A percentile compares a stretch with the other conserved stretches of the same genome.
Evolutionary conservation across 1,140 invertebrate genomes (phyloP).

Genomic region (Atta texana): DNA sequence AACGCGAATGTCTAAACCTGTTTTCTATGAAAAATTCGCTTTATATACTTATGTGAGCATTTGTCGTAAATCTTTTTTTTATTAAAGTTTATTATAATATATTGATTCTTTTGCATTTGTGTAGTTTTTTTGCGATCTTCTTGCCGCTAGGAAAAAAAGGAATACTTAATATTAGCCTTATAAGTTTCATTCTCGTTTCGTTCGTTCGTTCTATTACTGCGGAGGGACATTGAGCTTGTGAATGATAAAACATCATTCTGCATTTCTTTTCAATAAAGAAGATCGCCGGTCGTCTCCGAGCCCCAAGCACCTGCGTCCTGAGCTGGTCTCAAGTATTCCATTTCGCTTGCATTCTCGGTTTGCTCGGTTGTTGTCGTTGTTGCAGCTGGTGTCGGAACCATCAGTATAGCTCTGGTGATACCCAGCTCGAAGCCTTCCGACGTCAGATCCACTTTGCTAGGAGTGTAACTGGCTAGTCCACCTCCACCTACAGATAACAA

Average conservation of each 20-base stretch:
- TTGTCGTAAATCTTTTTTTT: conserved; percentile 30
- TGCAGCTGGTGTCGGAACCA: conserved; percentile 64
- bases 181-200: conserved; percentile 56
- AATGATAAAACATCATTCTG: conserved; percentile 48
- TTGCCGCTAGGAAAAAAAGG: conserved; percentile 40
- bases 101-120: conserved; percentile 26
- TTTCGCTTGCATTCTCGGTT: conserved; percentile 73
- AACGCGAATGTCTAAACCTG: conserved; percentile 27
- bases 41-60: conserved; percentile 42
- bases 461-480: conserved; percentile 88
- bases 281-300: conserved; percentile 89
- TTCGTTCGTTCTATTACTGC: conserved; percentile 57
- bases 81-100: conserved; percentile 45
- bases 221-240: conserved; percentile 68
- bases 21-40: conserved; percentile 45
- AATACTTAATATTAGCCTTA: conserved; percentile 29
- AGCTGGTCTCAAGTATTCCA: conserved; percentile 88
- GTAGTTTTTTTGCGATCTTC: background rate
- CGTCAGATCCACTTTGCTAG: conserved; percentile 88
- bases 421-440: conserved; percentile 89
- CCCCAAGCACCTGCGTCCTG: conserved; percentile 88
- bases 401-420: conserved; percentile 85
- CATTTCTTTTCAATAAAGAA: conserved; percentile 85
- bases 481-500: conserved; percentile 81
- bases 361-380: conserved; percentile 67